phyloP scores from a whole-genome alignment of 2,888 invertebrate genomes.

The Rotaria magnacalcarata region DNA sequence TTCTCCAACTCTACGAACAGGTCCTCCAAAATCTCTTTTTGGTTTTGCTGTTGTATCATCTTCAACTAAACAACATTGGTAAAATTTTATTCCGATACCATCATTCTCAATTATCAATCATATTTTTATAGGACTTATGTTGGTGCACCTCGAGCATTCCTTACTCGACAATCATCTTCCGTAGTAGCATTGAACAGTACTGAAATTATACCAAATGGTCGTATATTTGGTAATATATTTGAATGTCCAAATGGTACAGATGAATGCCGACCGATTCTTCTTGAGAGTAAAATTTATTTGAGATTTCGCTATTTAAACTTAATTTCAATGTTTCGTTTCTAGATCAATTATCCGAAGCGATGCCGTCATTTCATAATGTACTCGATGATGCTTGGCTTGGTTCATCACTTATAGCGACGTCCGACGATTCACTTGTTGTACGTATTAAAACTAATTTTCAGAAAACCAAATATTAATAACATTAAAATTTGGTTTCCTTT shows the following conservation, averaged over 20 bases:
- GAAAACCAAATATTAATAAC: neutral
- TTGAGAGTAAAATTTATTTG: neutral
- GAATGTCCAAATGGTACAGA: slow-evolving; percentile 4
- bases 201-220: neutral
- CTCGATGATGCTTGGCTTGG: slow-evolving; percentile 35
- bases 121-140: slow-evolving; percentile 17
- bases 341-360: neutral
- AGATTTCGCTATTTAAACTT: neutral
- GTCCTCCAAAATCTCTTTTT: slow-evolving; percentile 9
- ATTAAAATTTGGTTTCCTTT: neutral
- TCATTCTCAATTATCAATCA: neutral
- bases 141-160: slow-evolving; percentile 9
- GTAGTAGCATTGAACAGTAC: neutral
- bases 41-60: slow-evolving; percentile 7
- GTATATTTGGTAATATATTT: slow-evolving; percentile 21
- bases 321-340: neutral
- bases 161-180: neutral
- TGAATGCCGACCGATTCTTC: neutral
- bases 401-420: neutral
- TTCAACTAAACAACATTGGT: slow-evolving; percentile 19
- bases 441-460: neutral
- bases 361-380: neutral
- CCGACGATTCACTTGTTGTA: neutral
- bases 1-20: neutral
- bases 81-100: neutral